phyloP scores from a whole-genome alignment of 2,888 invertebrate genomes.

The Rhagonycha fulva region DNA sequence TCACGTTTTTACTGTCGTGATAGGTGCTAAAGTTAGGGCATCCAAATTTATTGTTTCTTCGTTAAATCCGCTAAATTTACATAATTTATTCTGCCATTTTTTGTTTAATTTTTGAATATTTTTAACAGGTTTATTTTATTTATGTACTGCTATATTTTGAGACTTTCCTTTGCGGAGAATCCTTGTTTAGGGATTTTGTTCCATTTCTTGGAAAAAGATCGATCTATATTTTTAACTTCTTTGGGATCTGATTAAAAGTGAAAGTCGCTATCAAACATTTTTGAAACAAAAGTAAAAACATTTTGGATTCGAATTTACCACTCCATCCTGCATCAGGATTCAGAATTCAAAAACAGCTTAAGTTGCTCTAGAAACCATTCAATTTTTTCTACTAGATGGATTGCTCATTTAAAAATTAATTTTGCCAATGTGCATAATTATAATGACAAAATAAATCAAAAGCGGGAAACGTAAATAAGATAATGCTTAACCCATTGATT shows the following conservation, averaged over 20 bases:
- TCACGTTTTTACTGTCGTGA: constrained; percentile 14
- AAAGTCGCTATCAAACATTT: neutral
- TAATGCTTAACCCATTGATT: too few species aligned
- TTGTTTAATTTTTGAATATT: constrained; percentile 10
- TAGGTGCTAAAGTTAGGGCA: constrained; percentile 8
- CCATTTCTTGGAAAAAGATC: neutral
- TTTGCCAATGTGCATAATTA: too few species aligned
- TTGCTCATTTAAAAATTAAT: too few species aligned
- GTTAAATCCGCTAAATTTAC: constrained; percentile 7
- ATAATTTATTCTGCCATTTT: constrained; percentile 11
- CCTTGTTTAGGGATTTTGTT: neutral
- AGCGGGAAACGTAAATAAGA: too few species aligned
- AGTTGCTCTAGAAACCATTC: too few species aligned
- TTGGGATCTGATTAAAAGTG: neutral
- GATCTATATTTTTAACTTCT: neutral
- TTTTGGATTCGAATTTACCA: too few species aligned
- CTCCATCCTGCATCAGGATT: too few species aligned
- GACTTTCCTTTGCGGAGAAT: neutral
- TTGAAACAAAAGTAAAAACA: too few species aligned
- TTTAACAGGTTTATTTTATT: constrained; percentile 16
- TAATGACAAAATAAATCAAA: too few species aligned
- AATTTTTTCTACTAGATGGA: too few species aligned
- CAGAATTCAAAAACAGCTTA: too few species aligned
- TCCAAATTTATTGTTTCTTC: constrained; percentile 8
- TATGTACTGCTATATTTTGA: neutral